phyloP scores from a whole-genome alignment of 2,797 vertebrate genomes.

The Phyllotis vaccarum region DNA sequence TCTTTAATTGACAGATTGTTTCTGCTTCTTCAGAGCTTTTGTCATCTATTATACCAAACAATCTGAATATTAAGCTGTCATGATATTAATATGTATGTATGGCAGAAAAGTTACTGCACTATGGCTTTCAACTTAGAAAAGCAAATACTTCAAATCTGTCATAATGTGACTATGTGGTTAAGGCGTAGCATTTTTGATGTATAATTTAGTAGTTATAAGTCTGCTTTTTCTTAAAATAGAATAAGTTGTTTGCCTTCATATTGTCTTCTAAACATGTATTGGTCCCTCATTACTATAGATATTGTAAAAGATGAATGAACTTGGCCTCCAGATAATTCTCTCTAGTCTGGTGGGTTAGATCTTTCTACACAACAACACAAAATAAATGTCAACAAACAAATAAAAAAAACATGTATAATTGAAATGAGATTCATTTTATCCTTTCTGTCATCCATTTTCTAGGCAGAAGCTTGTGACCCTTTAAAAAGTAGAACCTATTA shows the following conservation, averaged over 20 bases:
- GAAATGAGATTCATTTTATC: constrained; percentile 45
- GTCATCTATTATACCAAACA: constrained; percentile 60
- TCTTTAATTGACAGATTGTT: constrained; percentile 81
- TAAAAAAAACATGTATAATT: constrained; percentile 13
- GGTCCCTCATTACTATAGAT: constrained; percentile 34
- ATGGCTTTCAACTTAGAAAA: constrained; percentile 54
- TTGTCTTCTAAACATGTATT: constrained; percentile 59
- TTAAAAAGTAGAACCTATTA: constrained; percentile 57
- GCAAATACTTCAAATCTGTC: constrained; percentile 65
- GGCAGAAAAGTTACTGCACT: constrained; percentile 16
- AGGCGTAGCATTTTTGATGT: constrained; percentile 67
- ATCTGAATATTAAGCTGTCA: constrained; percentile 63
- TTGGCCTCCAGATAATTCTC: constrained; percentile 64
- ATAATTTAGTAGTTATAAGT: constrained; percentile 62
- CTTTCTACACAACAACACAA: constrained; percentile 15
- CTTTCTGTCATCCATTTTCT: constrained; percentile 27
- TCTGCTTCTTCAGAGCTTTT: constrained; percentile 66
- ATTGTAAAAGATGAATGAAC: constrained; percentile 62
- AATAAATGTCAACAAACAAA: constrained; percentile 60
- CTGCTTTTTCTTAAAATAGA: constrained; percentile 28
- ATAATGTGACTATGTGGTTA: constrained; percentile 47
- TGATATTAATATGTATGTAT: constrained; percentile 58
- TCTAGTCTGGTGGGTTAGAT: constrained; percentile 56
- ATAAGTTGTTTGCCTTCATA: constrained; percentile 64
- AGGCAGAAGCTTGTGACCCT: not conserved